Conservation (phyloP, 2,797 vertebrate species). For the Phoxinus dragarum region DNA sequence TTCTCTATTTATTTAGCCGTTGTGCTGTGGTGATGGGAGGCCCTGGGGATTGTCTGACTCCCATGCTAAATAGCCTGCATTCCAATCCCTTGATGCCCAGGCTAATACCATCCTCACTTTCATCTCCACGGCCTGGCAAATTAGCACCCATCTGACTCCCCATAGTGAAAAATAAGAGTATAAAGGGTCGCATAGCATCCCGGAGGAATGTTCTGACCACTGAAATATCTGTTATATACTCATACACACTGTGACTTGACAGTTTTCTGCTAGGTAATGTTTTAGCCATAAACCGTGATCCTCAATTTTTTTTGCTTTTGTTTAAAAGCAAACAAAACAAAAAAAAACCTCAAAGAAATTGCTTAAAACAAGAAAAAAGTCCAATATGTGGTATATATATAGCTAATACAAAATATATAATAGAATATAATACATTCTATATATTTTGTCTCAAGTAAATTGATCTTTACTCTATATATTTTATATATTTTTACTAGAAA, state of each 20-base stretch:
- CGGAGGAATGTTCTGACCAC: conserved; percentile 34
- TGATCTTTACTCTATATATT: neutral
- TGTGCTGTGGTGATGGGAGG: conserved; percentile 73
- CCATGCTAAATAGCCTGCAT: conserved; percentile 80
- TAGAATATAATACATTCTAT: too few species aligned
- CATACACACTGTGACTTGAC: neutral
- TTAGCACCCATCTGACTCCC: conserved; percentile 73
- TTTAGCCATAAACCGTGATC: neutral
- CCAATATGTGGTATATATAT: too few species aligned
- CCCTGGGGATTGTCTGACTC: conserved; percentile 81
- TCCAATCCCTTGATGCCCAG: conserved; percentile 81
- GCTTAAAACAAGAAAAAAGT: too few species aligned
- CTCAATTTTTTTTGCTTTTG: too few species aligned
- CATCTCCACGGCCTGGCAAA: conserved; percentile 75
- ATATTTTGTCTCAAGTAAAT: neutral
- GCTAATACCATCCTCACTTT: conserved; percentile 75
- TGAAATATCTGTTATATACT: conserved; percentile 24
- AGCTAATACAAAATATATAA: too few species aligned
- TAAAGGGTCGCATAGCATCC: neutral
- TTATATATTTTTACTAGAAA: neutral
- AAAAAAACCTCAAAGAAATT: too few species aligned
- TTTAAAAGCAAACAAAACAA: too few species aligned
- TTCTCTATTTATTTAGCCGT: conserved; percentile 86
- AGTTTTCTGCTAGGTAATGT: neutral
- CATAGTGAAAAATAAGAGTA: conserved; percentile 46